Evolutionary conservation across 2,888 invertebrate genomes (phyloP), one percentile per base, ranked within the genome.

Genomic region (Eristalinus aeneus): DNA sequence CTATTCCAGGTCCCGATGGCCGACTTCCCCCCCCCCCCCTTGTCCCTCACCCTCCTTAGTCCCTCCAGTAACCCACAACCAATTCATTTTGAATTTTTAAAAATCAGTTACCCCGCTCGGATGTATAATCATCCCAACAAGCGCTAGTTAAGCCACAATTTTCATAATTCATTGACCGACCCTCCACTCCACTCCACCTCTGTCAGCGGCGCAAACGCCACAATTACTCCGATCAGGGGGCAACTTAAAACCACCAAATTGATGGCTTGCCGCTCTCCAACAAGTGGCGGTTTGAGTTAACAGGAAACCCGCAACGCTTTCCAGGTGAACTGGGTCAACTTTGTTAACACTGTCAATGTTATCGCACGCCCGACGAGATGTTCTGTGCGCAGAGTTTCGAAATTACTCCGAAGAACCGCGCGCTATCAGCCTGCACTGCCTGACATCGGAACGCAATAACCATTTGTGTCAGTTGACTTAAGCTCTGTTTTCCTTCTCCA

Each of bases 361-460:
- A 46, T 46, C 46, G 4, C 16, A 1, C 16, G 8, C 16, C n/a
- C 16, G 46, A 16, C 3, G 39, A 39, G 46, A 46, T 46, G 46
- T 46, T 1, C 16, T 46, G 46, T 1, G 16, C 46, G 16, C 39
- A n/a, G n/a, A 27, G 39, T 46, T 46, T 46, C n/a, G 39, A 46
- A 1, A 46, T 46, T n/a, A n/a, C 39, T 6, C 3, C 39, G n/a
- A 5, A n/a, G 39, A 16, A n/a, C 46, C 16, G 6, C 16, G 6
- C 46, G 16, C 46, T 46, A 46, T 46, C 46, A 46, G 46, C 46
- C 46, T 8, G 46, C 46, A 46, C 16, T 85, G 80, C 80, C 80
- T 72, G 80, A 85, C 84, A 85, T 80, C 80, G 72, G 80, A 85
- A 85, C 67, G 76, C 79, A 85, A 85, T 85, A 85, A 85, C 75